These are phyloP conservation scores for Sigmodon hispidus DNA, from an alignment of 2,113 vertebrate genomes.

Conservation along the genomic window DNA sequence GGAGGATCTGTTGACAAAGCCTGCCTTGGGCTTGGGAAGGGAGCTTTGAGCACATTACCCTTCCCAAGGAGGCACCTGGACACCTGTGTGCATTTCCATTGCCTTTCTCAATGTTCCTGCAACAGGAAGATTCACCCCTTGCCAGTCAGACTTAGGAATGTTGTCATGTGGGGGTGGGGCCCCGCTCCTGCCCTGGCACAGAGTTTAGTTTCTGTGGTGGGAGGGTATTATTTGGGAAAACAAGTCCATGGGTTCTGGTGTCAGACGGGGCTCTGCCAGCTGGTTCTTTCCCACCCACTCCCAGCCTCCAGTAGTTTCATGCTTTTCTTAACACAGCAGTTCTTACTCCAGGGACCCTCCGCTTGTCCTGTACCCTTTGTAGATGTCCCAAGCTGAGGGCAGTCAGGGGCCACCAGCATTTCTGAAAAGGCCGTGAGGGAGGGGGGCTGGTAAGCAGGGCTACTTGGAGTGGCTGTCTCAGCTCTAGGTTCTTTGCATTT, in stretches of 20 bases:
- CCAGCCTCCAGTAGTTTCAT: not conserved
- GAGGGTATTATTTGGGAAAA: slow-evolving; percentile 8
- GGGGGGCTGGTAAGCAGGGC: not conserved
- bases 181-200: not conserved
- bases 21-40: not conserved
- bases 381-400: not conserved
- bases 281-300: not conserved
- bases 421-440: not conserved
- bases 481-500: not conserved
- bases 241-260: not conserved
- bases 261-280: not conserved
- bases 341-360: not conserved
- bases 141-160: not conserved
- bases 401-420: not conserved
- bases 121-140: not conserved
- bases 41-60: not conserved
- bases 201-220: slow-evolving; percentile 14
- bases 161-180: not conserved
- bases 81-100: not conserved
- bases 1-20: not conserved
- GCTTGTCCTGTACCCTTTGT: not conserved
- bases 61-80: not conserved
- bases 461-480: not conserved
- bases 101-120: not conserved
- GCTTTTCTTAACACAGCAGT: not conserved